These are phyloP conservation scores for Megaceryle alcyon DNA, from an alignment of 2,797 vertebrate genomes.

Conservation along the genomic window DNA sequence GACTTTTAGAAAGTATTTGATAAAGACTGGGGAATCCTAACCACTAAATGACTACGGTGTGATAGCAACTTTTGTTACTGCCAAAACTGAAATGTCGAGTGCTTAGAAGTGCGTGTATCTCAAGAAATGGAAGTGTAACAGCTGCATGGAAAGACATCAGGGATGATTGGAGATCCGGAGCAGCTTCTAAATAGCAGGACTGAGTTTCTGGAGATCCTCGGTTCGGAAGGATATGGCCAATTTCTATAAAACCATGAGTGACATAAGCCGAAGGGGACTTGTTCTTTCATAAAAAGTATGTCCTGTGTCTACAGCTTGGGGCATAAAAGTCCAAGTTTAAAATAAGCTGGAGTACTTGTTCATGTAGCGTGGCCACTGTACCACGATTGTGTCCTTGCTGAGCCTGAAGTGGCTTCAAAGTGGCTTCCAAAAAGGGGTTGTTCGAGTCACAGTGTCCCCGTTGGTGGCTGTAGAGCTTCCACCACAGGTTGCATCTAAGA, in stretches of 20 bases:
- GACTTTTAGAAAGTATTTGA: not conserved
- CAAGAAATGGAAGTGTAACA: not conserved
- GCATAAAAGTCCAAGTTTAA: not conserved
- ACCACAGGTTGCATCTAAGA: not conserved
- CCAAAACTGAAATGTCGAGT: not conserved
- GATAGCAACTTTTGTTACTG: not conserved
- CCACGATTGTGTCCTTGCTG: accelerated
- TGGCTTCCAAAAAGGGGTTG: not conserved
- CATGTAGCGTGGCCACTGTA: accelerated
- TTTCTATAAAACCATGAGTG: not conserved
- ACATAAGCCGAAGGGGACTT: not conserved
- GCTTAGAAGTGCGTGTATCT: not conserved
- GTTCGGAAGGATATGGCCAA: not conserved
- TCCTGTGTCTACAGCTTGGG: not conserved
- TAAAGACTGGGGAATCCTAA: not conserved
- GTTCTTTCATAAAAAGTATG: not conserved
- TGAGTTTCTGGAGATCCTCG: not conserved
- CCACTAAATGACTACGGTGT: not conserved
- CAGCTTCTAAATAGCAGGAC: not conserved
- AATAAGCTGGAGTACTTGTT: not conserved
- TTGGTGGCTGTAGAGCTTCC: not conserved
- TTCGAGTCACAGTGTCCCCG: not conserved
- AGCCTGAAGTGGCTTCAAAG: not conserved
- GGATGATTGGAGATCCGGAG: accelerated
- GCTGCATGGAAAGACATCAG: accelerated